Evolutionary conservation across 1,140 invertebrate species (phyloP), one percentile per base, ranked within the genome.

Genomic region (Pectinophora gossypiella): DNA sequence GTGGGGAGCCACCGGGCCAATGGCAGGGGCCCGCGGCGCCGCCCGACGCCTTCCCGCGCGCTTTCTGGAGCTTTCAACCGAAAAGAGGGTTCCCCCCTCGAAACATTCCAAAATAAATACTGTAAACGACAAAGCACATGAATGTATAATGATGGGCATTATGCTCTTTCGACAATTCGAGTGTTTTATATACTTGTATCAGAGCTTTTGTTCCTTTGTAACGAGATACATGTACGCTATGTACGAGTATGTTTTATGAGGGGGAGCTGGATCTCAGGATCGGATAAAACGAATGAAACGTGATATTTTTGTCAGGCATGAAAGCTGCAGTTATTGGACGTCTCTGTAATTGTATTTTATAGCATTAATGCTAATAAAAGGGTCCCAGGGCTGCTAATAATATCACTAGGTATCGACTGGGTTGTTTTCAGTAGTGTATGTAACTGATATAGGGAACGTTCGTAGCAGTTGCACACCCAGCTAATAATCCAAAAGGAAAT

Each of bases 71-170:
- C 81, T 83, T 77, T 83, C 72, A 60, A 75, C 65, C 78, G 75
- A 72, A 72, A 86, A 78, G 79, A 76, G 83, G 80, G 83, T 84
- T 75, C 76, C 68, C 79, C 81, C 76, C 76, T 83, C 72, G 78
- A 79, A 68, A 76, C 60, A 60, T 80, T 81, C 79, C 76, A 85
- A 85, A 87, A 85, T 85, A 85, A 87, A 85, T 85, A 84, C 76
- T 82, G 78, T 84, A 85, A 80, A 75, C 62, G 77, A 85, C 76
- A 87, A 83, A 76, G 79, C 76, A 80, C 73, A 87, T 85, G 80
- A 87, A 87, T 87, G 62, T 84, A 82, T 87, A 87, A 87, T 87
- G 80, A 87, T 74, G 70, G 78, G 75, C 71, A 79, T 85, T 87
- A 85, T 87, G 68, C 77, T 73, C 68, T 80, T 72, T 76, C 62